Conservation (phyloP, 2,888 invertebrate species). For the Tenodera sinensis region DNA sequence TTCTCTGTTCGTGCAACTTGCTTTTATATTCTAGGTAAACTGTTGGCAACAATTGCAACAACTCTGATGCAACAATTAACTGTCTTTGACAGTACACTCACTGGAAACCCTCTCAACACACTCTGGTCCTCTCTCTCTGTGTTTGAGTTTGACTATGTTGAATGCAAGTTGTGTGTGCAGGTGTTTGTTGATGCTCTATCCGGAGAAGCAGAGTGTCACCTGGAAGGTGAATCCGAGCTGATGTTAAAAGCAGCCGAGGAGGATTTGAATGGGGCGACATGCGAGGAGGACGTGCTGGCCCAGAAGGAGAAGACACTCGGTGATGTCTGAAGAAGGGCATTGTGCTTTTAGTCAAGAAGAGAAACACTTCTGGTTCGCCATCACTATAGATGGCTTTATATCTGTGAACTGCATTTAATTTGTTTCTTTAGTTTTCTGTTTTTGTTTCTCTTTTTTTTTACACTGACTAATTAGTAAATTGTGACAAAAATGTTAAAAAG, state of each 20-base stretch:
- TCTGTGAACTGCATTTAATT: not conserved
- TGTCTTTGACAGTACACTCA: too few species aligned
- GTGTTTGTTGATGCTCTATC: slow-evolving; percentile 44
- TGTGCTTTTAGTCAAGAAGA: not conserved
- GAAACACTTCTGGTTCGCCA: not conserved
- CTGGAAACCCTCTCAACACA: too few species aligned
- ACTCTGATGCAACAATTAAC: too few species aligned
- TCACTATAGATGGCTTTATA: not conserved
- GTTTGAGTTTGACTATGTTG: too few species aligned
- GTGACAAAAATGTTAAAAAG: not conserved
- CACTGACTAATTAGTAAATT: not conserved
- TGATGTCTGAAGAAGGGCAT: not conserved
- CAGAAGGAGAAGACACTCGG: not conserved
- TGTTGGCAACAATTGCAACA: too few species aligned
- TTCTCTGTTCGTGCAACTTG: too few species aligned
- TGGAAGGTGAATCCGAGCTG: slow-evolving; percentile 34
- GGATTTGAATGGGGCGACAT: not conserved
- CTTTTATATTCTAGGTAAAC: too few species aligned
- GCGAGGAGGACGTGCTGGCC: not conserved
- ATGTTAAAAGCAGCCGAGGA: slow-evolving; percentile 5
- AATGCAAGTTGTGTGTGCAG: slow-evolving; percentile 34
- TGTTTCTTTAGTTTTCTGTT: not conserved
- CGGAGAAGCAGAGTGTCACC: slow-evolving; percentile 38
- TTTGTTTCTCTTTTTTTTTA: not conserved
- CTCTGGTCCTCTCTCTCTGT: too few species aligned